Conservation (phyloP, 1,140 invertebrate species). For the Apis dorsata region DNA sequence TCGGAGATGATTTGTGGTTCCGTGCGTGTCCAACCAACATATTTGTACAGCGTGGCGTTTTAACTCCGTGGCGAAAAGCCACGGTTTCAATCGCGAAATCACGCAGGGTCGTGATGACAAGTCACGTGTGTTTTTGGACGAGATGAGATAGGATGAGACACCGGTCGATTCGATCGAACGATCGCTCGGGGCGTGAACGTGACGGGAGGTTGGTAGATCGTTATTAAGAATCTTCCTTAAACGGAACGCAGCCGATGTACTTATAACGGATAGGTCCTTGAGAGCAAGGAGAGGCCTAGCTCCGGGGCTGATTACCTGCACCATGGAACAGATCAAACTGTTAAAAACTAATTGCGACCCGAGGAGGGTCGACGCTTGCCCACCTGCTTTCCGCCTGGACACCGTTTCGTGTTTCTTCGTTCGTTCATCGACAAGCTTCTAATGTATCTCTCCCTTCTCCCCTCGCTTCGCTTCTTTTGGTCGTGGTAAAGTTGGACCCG, state of each 20-base stretch:
- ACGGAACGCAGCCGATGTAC: constrained; percentile 49
- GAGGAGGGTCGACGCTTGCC: constrained; percentile 19
- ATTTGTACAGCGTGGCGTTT: constrained; percentile 3
- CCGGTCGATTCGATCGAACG: constrained; percentile 43
- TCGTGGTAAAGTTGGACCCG: neutral
- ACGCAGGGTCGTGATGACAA: constrained; percentile 18
- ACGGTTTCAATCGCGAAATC: neutral
- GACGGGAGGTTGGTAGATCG: constrained; percentile 31
- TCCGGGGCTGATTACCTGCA: constrained; percentile 61
- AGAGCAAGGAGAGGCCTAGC: constrained; percentile 53
- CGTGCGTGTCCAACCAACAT: neutral
- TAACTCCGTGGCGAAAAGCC: neutral
- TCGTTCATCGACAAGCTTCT: constrained; percentile 19
- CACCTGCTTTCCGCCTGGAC: too few species aligned
- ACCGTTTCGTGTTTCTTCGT: constrained; percentile 39
- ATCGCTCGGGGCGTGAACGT: constrained; percentile 50
- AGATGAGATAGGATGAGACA: neutral
- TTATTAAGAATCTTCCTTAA: constrained; percentile 68
- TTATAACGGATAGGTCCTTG: constrained; percentile 48
- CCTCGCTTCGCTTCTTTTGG: constrained; percentile 8
- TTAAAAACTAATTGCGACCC: constrained; percentile 62
- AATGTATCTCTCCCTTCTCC: neutral
- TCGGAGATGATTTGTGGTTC: constrained; percentile 13
- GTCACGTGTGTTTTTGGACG: neutral
- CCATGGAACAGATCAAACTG: constrained; percentile 59